Conservation (phyloP, 2,888 invertebrate genomes). For the Asteroscopus sphinx region DNA sequence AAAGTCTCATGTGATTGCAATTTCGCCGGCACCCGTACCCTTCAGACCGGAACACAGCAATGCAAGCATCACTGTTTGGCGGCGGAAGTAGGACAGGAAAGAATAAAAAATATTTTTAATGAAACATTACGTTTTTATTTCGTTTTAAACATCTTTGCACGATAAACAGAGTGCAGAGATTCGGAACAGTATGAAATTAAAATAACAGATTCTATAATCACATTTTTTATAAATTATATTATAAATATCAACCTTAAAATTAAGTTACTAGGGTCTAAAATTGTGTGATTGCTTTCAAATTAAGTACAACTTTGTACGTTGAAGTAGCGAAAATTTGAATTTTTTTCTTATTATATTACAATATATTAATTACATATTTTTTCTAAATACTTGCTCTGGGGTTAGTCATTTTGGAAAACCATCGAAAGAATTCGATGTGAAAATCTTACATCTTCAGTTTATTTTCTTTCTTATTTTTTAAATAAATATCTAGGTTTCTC, state of each 20-base stretch:
- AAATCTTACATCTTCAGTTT: no score
- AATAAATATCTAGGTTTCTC: no score
- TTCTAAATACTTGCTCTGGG: no score
- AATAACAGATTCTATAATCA: slow-evolving; percentile 65
- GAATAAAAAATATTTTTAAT: slow-evolving; percentile 42
- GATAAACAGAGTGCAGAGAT: slow-evolving; percentile 75
- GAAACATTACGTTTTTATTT: slow-evolving; percentile 59
- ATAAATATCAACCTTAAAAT: slow-evolving; percentile 52
- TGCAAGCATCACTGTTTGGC: no score
- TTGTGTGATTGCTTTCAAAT: slow-evolving; percentile 51
- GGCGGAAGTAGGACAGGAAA: neutral
- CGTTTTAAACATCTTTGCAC: slow-evolving; percentile 67
- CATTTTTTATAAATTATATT: slow-evolving; percentile 55
- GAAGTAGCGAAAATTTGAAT: slow-evolving; percentile 20
- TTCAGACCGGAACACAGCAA: no score
- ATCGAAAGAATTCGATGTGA: no score
- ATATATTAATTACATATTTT: neutral
- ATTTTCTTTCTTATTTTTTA: no score
- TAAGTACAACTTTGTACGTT: slow-evolving; percentile 66
- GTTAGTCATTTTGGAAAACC: no score
- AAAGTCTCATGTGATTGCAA: no score
- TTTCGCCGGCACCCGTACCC: no score
- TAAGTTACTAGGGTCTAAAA: slow-evolving; percentile 41
- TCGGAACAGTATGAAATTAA: slow-evolving; percentile 66
- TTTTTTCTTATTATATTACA: neutral